phyloP scores from a whole-genome alignment of 2,888 invertebrate genomes.

The Balanococcus diminutus region DNA sequence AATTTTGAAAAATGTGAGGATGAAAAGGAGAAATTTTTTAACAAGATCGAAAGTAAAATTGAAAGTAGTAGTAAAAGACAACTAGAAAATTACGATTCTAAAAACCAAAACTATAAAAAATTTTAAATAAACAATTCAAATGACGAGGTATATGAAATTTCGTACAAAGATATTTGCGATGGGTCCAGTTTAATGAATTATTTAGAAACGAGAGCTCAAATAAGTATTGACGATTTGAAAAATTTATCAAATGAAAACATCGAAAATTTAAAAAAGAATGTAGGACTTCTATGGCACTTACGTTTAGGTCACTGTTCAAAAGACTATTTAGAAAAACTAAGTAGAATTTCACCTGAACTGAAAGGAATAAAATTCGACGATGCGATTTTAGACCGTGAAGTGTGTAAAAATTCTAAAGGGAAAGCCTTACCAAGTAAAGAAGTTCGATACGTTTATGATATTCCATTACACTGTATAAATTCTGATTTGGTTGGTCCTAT shows the following conservation, averaged over 20 bases:
- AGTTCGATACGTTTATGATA: background rate
- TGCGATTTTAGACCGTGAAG: background rate
- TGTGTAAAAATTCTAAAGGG: background rate
- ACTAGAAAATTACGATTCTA: background rate
- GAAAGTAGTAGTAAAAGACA: background rate
- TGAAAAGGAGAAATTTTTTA: no score
- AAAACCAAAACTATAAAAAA: background rate
- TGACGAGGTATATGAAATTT: background rate
- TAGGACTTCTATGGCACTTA: background rate
- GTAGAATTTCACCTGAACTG: background rate
- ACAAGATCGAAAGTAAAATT: no score
- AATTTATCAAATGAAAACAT: background rate
- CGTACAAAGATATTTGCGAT: background rate
- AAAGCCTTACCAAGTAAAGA: background rate
- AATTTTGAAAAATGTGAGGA: background rate
- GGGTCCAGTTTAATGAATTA: background rate
- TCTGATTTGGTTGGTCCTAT: background rate
- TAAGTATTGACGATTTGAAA: background rate
- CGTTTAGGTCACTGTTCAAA: background rate
- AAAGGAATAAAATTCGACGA: background rate
- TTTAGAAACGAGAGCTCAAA: background rate
- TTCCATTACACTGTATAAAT: background rate
- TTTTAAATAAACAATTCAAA: background rate
- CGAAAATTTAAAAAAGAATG: background rate
- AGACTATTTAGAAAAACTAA: background rate